Percentiles rank a stretch among this genome's conserved stretches.
Conservation (phyloP, 1,140 invertebrate species). For the Carposina sasakii region DNA sequence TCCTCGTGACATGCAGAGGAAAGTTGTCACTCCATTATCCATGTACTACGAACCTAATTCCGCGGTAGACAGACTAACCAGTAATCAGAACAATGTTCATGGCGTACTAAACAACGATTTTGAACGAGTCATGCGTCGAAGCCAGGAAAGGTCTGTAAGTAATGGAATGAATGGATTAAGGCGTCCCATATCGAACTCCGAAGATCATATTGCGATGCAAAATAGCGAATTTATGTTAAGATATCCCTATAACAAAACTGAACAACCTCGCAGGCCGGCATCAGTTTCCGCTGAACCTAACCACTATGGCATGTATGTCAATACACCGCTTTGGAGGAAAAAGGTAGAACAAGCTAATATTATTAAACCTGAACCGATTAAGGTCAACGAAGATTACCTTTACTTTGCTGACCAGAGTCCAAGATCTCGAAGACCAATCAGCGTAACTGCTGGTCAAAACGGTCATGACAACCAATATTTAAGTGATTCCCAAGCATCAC, state of each 20-base stretch:
- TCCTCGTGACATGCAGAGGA: constrained; percentile 78
- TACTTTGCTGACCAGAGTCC: constrained; percentile 80
- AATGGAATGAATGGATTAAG: constrained; percentile 51
- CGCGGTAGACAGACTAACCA: constrained; percentile 37
- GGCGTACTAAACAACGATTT: constrained; percentile 65
- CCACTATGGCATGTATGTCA: constrained; percentile 55
- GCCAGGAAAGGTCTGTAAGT: constrained; percentile 52
- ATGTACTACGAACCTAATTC: constrained; percentile 68
- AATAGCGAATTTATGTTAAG: constrained; percentile 55
- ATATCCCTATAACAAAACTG: constrained; percentile 43
- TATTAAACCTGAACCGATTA: constrained; percentile 50
- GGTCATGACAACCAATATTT: constrained; percentile 63
- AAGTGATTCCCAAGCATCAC: constrained; percentile 66
- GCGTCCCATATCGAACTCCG: constrained; percentile 71
- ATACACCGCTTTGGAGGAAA: constrained; percentile 54
- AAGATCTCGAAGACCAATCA: constrained; percentile 77
- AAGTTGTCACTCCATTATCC: constrained; percentile 67
- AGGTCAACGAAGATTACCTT: constrained; percentile 69
- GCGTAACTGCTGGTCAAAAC: constrained; percentile 66
- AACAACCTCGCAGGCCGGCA: constrained; percentile 68
- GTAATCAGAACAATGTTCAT: constrained; percentile 38
- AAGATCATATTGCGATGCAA: constrained; percentile 73
- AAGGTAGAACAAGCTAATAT: constrained; percentile 36
- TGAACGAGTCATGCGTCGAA: constrained; percentile 64
- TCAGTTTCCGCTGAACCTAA: constrained; percentile 74